A percentile compares a stretch with the other conserved stretches of the same genome.
Conservation (phyloP, 2,888 invertebrate genomes). For the Seira ritae region DNA sequence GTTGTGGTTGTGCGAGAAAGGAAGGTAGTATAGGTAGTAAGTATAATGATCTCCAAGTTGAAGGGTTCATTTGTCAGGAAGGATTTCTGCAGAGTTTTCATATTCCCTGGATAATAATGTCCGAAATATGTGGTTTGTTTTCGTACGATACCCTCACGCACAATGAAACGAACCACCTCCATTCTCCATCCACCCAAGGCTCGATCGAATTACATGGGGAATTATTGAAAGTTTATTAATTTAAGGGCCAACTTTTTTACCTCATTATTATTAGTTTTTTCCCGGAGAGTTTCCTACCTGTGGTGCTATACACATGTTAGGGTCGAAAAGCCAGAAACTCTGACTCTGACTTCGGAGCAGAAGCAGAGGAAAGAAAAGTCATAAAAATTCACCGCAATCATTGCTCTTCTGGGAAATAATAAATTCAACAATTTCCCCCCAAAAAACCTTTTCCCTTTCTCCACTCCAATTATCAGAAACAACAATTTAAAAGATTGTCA, state of each 20-base stretch:
- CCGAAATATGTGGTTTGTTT: no score
- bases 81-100: background rate
- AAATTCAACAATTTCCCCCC: background rate
- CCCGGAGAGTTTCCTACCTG: no score
- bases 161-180: no score
- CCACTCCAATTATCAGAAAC: background rate
- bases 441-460: background rate
- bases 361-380: background rate
- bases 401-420: background rate
- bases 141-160: no score
- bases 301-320: no score
- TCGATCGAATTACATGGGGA: background rate
- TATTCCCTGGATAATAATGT: background rate
- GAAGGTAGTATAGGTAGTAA: no score
- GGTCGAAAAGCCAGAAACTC: no score
- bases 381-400: background rate
- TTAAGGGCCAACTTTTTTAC: conserved; percentile 1
- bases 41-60: background rate
- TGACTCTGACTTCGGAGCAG: no score
- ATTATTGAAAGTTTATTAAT: background rate
- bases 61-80: background rate
- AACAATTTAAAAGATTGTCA: background rate
- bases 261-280: no score
- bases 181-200: no score
- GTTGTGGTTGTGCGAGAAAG: background rate